Conservation (phyloP, 2,113 vertebrate species). For the Aix galericulata region DNA sequence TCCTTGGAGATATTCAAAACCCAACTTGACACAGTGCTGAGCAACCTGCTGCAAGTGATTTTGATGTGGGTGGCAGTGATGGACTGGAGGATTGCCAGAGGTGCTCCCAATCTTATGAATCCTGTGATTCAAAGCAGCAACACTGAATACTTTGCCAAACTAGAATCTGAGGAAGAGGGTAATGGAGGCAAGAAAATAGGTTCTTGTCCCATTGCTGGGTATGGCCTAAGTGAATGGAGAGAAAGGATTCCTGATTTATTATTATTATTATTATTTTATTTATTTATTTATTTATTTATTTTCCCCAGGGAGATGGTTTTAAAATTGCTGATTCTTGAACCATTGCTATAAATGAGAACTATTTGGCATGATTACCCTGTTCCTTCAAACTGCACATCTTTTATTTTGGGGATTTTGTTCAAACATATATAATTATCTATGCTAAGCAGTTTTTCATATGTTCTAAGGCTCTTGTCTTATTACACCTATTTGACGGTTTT, state of each 20-base stretch:
- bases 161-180: neutral
- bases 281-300: neutral
- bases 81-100: neutral
- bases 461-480: conserved; percentile 69
- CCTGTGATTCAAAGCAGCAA: neutral
- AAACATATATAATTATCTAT: conserved; percentile 73
- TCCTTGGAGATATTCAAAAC: neutral
- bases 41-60: neutral
- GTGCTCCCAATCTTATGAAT: neutral
- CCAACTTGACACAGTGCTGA: neutral
- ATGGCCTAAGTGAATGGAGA: neutral
- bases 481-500: conserved; percentile 73
- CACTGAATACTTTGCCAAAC: neutral
- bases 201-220: neutral
- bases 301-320: neutral
- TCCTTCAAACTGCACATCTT: conserved; percentile 54
- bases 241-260: conserved; percentile 6
- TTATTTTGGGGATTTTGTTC: conserved; percentile 65
- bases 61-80: neutral
- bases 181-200: neutral
- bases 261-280: neutral
- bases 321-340: conserved; percentile 50
- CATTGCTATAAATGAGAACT: conserved; percentile 45
- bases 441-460: conserved; percentile 73
- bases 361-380: conserved; percentile 46